Conservation (phyloP, 2,113 vertebrate species). For the Epinephelus fuscoguttatus region DNA sequence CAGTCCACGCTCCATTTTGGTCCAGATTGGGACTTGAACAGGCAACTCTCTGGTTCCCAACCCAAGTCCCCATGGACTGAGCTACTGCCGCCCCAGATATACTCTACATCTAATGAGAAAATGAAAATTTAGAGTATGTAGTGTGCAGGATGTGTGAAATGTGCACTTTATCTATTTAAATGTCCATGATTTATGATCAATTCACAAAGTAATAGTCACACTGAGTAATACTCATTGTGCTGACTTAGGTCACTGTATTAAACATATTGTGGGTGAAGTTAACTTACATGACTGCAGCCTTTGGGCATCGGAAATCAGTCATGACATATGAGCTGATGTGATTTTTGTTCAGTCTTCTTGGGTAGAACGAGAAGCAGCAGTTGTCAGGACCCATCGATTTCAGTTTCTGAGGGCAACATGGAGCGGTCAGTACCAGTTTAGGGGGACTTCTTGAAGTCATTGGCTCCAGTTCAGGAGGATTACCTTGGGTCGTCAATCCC, state of each 20-base stretch:
- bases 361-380: constrained; percentile 72
- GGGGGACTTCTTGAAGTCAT: no score
- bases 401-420: no score
- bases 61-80: no score
- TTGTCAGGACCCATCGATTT: neutral
- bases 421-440: no score
- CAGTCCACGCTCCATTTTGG: no score
- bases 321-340: rapidly evolving
- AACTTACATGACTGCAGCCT: constrained; percentile 63
- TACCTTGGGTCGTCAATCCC: no score
- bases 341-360: rapidly evolving
- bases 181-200: neutral
- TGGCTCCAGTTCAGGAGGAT: no score
- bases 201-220: neutral
- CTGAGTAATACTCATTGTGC: neutral
- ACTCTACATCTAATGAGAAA: neutral
- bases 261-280: neutral
- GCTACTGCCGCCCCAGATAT: neutral
- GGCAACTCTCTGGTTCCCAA: no score
- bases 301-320: constrained; percentile 39
- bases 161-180: neutral
- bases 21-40: no score
- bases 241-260: neutral
- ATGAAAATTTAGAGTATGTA: neutral
- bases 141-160: neutral